Conservation (phyloP, 2,888 invertebrate species). For the Hymenopus coronatus region DNA sequence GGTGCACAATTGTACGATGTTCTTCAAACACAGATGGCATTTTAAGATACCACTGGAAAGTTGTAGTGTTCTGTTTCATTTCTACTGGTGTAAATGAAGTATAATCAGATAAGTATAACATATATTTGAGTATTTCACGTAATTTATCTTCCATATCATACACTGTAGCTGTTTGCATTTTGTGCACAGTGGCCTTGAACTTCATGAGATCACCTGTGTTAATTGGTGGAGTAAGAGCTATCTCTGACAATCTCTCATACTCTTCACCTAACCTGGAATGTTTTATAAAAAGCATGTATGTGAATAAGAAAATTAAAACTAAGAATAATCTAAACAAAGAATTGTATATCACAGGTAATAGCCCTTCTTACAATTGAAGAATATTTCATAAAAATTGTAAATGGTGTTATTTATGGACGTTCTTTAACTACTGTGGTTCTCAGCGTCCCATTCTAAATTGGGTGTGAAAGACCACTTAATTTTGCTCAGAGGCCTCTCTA, state of each 20-base stretch:
- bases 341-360: too few species aligned
- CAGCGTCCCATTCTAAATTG: too few species aligned
- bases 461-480: too few species aligned
- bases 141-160: conserved; percentile 74
- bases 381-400: too few species aligned
- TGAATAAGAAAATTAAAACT: too few species aligned
- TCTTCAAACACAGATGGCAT: conserved; percentile 81
- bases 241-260: conserved; percentile 76
- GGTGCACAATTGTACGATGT: conserved; percentile 72
- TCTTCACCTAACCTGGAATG: conserved; percentile 72
- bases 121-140: conserved; percentile 56
- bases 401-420: too few species aligned
- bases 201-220: conserved; percentile 85
- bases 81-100: conserved; percentile 76
- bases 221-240: conserved; percentile 72
- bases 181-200: conserved; percentile 71
- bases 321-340: too few species aligned
- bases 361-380: too few species aligned
- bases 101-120: conserved; percentile 82
- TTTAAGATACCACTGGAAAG: conserved; percentile 81
- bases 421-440: too few species aligned
- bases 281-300: background rate
- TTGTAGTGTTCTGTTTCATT: conserved; percentile 83
- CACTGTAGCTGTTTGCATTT: conserved; percentile 68
- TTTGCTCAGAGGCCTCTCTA: too few species aligned